Conservation (phyloP, 2,888 invertebrate species). For the Ctenicera cuprea region DNA sequence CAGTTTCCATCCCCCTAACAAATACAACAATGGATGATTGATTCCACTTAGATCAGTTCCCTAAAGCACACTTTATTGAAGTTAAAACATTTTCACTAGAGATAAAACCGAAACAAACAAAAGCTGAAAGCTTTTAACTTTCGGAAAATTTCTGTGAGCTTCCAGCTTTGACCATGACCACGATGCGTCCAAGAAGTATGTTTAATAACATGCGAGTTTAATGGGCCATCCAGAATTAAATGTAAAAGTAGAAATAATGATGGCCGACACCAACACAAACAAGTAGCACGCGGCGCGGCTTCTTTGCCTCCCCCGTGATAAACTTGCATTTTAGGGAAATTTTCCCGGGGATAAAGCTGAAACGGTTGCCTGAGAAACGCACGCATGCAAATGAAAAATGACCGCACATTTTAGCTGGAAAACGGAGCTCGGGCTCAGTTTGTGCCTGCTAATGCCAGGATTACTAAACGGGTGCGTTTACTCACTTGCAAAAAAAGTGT, state of each 20-base stretch:
- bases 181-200: neutral
- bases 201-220: no score
- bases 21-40: constrained; percentile 15
- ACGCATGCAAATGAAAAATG: constrained; percentile 37
- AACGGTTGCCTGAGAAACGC: constrained; percentile 13
- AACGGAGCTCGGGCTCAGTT: neutral
- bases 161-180: neutral
- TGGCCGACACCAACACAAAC: constrained; percentile 14
- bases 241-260: neutral
- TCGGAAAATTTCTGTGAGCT: neutral
- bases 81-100: constrained; percentile 6
- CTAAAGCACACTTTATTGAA: constrained; percentile 3
- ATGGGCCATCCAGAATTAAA: constrained; percentile 13
- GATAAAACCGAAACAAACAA: neutral
- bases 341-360: neutral
- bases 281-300: neutral
- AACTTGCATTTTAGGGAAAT: constrained; percentile 4
- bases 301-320: neutral
- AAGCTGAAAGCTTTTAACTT: neutral
- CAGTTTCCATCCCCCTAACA: neutral
- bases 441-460: constrained; percentile 4
- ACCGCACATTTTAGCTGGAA: constrained; percentile 7
- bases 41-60: constrained; percentile 4
- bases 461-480: constrained; percentile 24
- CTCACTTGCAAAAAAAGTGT: constrained; percentile 18